These are phyloP conservation scores for Terrapene triunguis DNA, from an alignment of 2,113 vertebrate genomes.

Conservation along the genomic window DNA sequence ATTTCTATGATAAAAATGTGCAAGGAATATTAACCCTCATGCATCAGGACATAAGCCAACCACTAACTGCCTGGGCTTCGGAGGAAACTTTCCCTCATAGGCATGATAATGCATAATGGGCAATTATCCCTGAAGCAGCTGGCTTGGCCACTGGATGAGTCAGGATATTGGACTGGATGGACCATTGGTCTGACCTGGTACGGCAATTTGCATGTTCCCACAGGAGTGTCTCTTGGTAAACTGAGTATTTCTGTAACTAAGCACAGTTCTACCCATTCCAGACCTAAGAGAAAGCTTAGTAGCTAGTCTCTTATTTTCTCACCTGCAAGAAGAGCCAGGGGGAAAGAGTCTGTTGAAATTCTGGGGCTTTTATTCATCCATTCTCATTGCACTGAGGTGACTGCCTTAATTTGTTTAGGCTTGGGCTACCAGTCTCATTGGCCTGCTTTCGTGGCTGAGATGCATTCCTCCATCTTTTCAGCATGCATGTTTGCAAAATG, in stretches of 20 bases:
- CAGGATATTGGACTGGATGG: accelerated
- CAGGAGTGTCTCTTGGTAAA: conserved; percentile 36
- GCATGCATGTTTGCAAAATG: not conserved
- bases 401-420: not conserved
- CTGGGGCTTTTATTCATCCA: not conserved
- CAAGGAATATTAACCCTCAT: conserved; percentile 11
- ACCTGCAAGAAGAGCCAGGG: conserved; percentile 30
- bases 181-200: not conserved
- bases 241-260: conserved; percentile 43
- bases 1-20: conserved; percentile 51
- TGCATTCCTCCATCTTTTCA: not conserved
- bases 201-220: not conserved
- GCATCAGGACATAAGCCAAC: conserved; percentile 42
- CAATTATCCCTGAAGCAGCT: not conserved
- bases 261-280: conserved; percentile 2
- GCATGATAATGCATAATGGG: not conserved
- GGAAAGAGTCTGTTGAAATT: not conserved
- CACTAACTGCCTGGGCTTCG: not conserved
- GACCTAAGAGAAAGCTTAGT: not conserved
- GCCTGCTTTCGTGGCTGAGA: not conserved
- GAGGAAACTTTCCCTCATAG: not conserved
- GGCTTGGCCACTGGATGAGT: not conserved
- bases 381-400: accelerated
- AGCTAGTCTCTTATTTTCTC: conserved; percentile 57
- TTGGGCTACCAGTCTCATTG: not conserved